Conservation (phyloP, 2,113 vertebrate genomes). For the Seriola rivoliana region DNA sequence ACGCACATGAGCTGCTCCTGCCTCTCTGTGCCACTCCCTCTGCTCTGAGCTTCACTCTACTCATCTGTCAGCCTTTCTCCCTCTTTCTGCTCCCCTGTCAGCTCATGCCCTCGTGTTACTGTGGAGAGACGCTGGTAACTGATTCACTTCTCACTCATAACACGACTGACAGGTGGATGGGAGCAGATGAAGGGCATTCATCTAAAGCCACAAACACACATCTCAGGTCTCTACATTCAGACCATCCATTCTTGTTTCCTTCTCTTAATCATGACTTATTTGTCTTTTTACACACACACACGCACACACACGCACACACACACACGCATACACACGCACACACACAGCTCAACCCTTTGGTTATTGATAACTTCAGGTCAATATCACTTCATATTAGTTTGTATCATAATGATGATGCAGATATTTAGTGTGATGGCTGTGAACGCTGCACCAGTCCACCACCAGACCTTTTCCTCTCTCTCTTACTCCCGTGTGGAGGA, state of each 20-base stretch:
- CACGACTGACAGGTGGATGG: constrained; percentile 30
- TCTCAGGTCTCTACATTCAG: neutral
- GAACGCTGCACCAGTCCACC: too few relatives aligned
- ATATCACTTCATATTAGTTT: constrained; percentile 21
- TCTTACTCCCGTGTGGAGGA: neutral
- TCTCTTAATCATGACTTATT: neutral
- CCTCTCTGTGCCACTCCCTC: constrained; percentile 77
- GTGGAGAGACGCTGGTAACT: constrained; percentile 38
- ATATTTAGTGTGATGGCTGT: constrained; percentile 3
- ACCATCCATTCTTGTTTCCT: neutral
- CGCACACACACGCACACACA: neutral
- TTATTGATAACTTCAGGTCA: neutral
- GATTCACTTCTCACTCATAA: constrained; percentile 40
- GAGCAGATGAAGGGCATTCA: constrained; percentile 22
- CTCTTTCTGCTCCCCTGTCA: constrained; percentile 60
- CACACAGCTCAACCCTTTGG: neutral
- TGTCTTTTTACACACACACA: neutral
- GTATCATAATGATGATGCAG: constrained; percentile 25
- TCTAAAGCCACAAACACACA: constrained; percentile 24
- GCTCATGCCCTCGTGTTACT: constrained; percentile 68
- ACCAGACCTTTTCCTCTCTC: neutral
- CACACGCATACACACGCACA: neutral
- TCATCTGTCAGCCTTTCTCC: constrained; percentile 70
- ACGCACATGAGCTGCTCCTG: constrained; percentile 68
- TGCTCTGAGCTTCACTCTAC: constrained; percentile 62